Percentiles rank a stretch among this genome's conserved stretches.
These are phyloP conservation scores for Coptotermes formosanus DNA, from an alignment of 1,140 invertebrate genomes.

Conservation along the genomic window DNA sequence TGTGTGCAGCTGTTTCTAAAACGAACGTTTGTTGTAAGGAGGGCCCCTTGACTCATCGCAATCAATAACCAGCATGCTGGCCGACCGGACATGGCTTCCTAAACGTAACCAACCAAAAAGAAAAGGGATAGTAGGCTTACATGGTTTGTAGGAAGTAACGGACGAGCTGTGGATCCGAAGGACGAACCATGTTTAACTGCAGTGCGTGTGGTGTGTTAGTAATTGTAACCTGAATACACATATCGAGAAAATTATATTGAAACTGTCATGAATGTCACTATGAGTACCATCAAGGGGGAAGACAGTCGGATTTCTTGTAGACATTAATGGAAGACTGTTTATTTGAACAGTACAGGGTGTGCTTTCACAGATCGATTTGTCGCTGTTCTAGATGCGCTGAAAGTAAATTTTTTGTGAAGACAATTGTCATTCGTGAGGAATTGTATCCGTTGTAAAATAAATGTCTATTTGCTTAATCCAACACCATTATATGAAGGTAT, in stretches of 20 bases:
- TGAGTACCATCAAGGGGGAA: background rate
- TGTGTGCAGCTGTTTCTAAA: background rate
- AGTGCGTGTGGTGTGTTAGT: background rate
- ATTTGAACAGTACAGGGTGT: constrained; percentile 2
- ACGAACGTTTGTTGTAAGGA: background rate
- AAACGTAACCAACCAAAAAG: background rate
- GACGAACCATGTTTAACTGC: background rate
- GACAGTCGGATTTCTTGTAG: background rate
- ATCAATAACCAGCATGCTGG: background rate
- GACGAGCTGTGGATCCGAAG: background rate
- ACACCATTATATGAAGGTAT: too few species aligned
- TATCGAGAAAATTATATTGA: background rate
- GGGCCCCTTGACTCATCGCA: background rate
- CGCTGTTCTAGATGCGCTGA: background rate
- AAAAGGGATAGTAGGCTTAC: background rate
- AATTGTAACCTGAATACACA: background rate
- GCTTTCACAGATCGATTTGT: background rate
- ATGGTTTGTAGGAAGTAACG: background rate
- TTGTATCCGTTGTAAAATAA: too few species aligned
- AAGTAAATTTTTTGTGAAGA: too few species aligned
- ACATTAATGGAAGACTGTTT: background rate
- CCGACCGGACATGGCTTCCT: background rate
- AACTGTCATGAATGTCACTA: background rate
- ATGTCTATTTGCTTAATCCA: too few species aligned
- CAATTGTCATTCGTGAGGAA: too few species aligned